A percentile compares a stretch with the other conserved stretches of the same genome.
Conservation (phyloP, 2,888 invertebrate species). For the Rapana venosa region DNA sequence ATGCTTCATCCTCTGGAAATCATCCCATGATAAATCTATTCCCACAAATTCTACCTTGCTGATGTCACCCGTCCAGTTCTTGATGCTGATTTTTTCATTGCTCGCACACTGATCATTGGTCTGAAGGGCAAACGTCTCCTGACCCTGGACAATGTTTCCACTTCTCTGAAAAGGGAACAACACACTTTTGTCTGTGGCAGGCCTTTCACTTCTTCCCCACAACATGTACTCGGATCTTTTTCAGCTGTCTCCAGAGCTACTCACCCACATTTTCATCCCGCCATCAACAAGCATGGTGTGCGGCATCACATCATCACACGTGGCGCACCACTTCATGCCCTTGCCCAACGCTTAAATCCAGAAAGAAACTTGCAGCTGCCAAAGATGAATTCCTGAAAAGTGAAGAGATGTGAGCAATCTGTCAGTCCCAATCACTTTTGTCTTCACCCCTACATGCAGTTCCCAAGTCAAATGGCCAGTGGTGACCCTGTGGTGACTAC, state of each 20-base stretch:
- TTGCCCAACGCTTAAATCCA: constrained; percentile 71
- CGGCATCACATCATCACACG: constrained; percentile 49
- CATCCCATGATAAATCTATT: background rate
- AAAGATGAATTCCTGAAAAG: constrained; percentile 46
- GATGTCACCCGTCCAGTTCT: constrained; percentile 31
- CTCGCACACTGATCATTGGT: constrained; percentile 1
- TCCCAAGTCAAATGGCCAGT: constrained; percentile 73
- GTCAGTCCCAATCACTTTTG: constrained; percentile 77
- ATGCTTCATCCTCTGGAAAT: constrained; percentile 28
- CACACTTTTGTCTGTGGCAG: background rate
- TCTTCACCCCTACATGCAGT: constrained; percentile 56
- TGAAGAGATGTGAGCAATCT: constrained; percentile 69
- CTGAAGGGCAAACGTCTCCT: constrained; percentile 9
- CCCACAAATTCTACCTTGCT: constrained; percentile 23
- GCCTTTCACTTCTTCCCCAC: constrained; percentile 8
- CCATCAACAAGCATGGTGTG: constrained; percentile 27
- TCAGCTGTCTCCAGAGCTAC: constrained; percentile 32
- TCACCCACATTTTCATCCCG: constrained; percentile 34
- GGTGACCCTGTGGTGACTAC: constrained; percentile 42
- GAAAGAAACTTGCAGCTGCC: constrained; percentile 66
- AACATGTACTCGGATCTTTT: constrained; percentile 13
- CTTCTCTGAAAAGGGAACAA: background rate
- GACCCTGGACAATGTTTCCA: background rate
- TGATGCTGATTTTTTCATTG: constrained; percentile 23
- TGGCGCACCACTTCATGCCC: constrained; percentile 66